Percentiles rank a stretch among this genome's conserved stretches.
Conservation (phyloP, 2,797 vertebrate genomes). For the Streptopelia turtur region DNA sequence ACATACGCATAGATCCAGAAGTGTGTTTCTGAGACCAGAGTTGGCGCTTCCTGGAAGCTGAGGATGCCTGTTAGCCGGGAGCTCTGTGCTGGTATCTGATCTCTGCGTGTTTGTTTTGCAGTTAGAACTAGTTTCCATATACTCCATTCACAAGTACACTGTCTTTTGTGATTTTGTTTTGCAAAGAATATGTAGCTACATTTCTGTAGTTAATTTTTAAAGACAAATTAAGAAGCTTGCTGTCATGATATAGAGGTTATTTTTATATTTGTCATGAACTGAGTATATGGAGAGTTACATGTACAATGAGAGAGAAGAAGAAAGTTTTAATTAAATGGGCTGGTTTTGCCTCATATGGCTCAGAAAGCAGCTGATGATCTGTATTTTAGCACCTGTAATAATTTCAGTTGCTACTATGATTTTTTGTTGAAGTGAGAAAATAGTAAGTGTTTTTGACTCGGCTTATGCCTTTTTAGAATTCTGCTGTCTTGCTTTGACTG, state of each 20-base stretch:
- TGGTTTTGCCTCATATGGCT: not conserved
- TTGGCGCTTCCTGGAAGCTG: not conserved
- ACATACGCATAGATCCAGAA: not conserved
- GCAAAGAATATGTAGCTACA: not conserved
- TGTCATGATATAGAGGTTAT: not conserved
- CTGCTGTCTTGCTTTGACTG: not conserved
- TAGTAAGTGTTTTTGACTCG: not conserved
- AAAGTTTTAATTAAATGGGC: not conserved
- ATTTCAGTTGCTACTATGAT: not conserved
- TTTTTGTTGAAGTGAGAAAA: not conserved
- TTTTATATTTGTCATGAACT: not conserved
- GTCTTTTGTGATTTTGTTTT: not conserved
- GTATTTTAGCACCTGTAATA: not conserved
- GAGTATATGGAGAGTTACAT: not conserved
- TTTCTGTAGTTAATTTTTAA: not conserved
- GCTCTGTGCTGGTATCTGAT: not conserved
- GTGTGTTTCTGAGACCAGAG: not conserved
- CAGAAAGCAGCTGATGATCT: not conserved
- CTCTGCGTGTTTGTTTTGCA: not conserved
- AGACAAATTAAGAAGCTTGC: not conserved
- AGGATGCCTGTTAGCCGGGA: not conserved
- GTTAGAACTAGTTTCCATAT: not conserved
- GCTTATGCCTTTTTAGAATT: not conserved
- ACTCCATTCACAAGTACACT: not conserved
- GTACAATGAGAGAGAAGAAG: not conserved